A percentile compares a stretch with the other conserved stretches of the same genome.
phyloP scores from a whole-genome alignment of 2,888 invertebrate genomes.

The Halocaridina rubra region DNA sequence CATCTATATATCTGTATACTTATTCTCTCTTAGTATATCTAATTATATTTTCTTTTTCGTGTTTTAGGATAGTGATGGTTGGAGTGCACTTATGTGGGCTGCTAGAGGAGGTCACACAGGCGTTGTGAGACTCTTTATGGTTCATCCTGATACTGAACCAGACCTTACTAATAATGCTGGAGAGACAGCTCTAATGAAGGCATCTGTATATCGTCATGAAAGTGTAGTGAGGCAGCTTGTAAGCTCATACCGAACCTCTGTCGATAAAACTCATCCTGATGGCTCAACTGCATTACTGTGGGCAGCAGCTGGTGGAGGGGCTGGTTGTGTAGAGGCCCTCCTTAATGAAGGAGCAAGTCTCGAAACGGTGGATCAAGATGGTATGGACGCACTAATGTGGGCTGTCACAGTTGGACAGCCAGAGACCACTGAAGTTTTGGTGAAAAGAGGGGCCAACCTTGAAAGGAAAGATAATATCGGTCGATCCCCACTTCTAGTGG shows the following conservation, averaged over 20 bases:
- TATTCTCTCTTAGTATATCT: too few relatives aligned
- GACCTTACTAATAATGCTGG: slow-evolving; percentile 58
- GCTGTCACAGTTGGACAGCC: slow-evolving; percentile 58
- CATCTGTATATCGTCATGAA: slow-evolving; percentile 52
- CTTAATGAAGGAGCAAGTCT: slow-evolving; percentile 53
- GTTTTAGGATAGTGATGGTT: slow-evolving; percentile 57
- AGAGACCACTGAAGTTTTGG: slow-evolving; percentile 48
- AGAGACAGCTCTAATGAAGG: slow-evolving; percentile 62
- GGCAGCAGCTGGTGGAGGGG: slow-evolving; percentile 61
- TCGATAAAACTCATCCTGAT: slow-evolving; percentile 57
- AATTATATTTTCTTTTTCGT: neutral
- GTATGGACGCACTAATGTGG: slow-evolving; percentile 64
- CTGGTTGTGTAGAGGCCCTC: slow-evolving; percentile 38
- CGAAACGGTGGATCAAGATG: slow-evolving; percentile 39
- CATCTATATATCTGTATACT: too few relatives aligned
- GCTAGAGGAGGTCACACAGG: slow-evolving; percentile 55
- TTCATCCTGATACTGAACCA: slow-evolving; percentile 61
- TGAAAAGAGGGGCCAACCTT: slow-evolving; percentile 31
- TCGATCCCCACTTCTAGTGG: slow-evolving; percentile 57
- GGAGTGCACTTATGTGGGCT: slow-evolving; percentile 61
- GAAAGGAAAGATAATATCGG: slow-evolving; percentile 57
- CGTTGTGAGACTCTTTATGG: slow-evolving; percentile 62
- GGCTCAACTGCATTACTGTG: slow-evolving; percentile 61
- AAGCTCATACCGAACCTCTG: slow-evolving; percentile 55
- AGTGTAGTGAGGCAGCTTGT: slow-evolving; percentile 46